Base-by-base conservation (phyloP, 2,113 vertebrate species). In the Narcine bancroftii region DNA sequence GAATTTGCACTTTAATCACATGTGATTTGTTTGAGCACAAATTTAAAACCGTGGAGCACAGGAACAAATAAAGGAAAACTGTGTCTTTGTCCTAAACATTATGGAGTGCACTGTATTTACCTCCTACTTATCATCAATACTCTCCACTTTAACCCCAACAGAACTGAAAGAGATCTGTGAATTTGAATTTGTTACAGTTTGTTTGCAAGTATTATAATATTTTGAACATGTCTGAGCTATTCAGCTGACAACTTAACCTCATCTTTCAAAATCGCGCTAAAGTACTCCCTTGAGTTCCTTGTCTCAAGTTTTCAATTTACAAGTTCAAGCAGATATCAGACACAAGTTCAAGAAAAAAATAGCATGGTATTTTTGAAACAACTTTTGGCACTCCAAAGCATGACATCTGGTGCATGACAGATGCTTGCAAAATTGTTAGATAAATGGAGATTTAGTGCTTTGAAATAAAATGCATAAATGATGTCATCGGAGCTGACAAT, bases 321-420 rank as follows among this genome's bases (percentile, higher is more conserved):
- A 79, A 10, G 76, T 47, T 4, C 24, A 21, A 19, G 26, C 76
- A 47, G 5, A 4, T 79, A 33, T 56, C 79, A n/a, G 79, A 36
- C 79, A 53, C 21, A 42, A 79, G 45, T 36, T 76, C 75, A 76
- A 21, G 42, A 26, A 79, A 47, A 77, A 39, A 77, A 33, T 33
- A 6, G 24, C 79, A 53, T 13, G 47, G 10, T 56, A 83, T 83
- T 15, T 83, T 83, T 83, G 79, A 29, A 83, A 83, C 29, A 33
- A 83, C 47, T 53, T 83, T 83, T 83, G 47, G 29, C 29, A 53
- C 47, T 83, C 50, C n/a, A 26, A 53, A 83, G 47, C 33, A 29
- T 53, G 50, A 47, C 79, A 83, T 83, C 79, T 83, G 79, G 29
- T 33, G n/a, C 79, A 53, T 53, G 79, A 83, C 79, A 83, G 45